Percentiles rank a stretch among this genome's conserved stretches.
These are phyloP conservation scores for Aselliscus stoliczkanus DNA, from an alignment of 2,797 vertebrate genomes.

Conservation along the genomic window DNA sequence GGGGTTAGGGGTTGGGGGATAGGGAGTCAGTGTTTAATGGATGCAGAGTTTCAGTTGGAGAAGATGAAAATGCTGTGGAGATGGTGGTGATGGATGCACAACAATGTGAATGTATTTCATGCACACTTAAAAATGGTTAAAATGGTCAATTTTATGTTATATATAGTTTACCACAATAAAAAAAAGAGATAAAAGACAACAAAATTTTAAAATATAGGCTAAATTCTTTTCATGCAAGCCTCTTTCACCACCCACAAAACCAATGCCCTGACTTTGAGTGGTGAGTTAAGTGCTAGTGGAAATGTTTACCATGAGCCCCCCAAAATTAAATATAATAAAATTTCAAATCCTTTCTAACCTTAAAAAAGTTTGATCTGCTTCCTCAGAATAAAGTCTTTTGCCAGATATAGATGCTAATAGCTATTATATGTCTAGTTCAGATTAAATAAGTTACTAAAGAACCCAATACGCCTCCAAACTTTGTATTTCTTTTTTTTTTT, in stretches of 20 bases:
- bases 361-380: background rate
- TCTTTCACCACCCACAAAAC: background rate
- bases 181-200: background rate
- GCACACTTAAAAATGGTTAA: background rate
- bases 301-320: background rate
- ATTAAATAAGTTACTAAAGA: conserved; percentile 4
- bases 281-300: background rate
- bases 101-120: background rate
- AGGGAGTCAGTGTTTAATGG: background rate
- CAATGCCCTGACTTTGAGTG: background rate
- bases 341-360: conserved; percentile 9
- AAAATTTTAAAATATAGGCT: background rate
- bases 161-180: background rate
- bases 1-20: background rate
- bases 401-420: background rate
- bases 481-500: too few species aligned
- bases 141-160: background rate
- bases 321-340: background rate
- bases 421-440: background rate
- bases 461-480: background rate
- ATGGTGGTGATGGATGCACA: background rate
- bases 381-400: conserved; percentile 6
- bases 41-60: background rate
- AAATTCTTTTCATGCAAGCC: background rate
- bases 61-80: background rate